phyloP scores from a whole-genome alignment of 2,113 vertebrate genomes.

The Petromus typicus region DNA sequence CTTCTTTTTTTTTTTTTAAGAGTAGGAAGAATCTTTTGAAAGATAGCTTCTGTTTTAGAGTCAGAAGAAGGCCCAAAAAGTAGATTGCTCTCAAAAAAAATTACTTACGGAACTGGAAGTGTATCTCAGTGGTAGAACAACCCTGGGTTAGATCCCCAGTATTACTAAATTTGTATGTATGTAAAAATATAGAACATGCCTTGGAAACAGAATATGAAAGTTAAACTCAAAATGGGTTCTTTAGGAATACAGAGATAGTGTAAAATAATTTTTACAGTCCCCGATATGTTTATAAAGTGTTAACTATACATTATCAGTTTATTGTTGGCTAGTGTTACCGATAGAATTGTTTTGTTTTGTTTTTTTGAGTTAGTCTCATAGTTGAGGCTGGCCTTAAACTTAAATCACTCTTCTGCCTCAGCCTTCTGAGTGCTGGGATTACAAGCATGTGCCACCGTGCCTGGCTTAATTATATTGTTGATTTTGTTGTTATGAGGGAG shows the following conservation, averaged over 20 bases:
- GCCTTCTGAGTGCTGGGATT: background rate
- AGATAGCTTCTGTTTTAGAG: no score
- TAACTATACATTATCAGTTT: background rate
- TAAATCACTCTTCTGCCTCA: background rate
- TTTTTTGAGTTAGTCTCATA: background rate
- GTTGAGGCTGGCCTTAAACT: background rate
- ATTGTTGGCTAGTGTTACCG: background rate
- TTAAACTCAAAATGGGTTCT: background rate
- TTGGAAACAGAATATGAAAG: background rate
- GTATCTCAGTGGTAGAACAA: background rate
- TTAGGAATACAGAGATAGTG: background rate
- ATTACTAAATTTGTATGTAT: background rate
- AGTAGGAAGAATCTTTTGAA: no score
- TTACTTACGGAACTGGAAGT: background rate
- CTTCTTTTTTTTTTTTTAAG: background rate
- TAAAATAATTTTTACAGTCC: constrained; percentile 11
- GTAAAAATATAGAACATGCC: background rate
- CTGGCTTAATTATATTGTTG: background rate
- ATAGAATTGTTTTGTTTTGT: background rate
- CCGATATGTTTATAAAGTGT: constrained; percentile 1
- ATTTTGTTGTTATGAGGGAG: background rate
- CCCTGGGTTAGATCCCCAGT: background rate
- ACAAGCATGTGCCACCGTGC: background rate
- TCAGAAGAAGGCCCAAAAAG: no score
- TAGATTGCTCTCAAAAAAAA: background rate